Evolutionary conservation across 2,888 invertebrate species (phyloP).

Genomic region (Agapostemon virescens): DNA sequence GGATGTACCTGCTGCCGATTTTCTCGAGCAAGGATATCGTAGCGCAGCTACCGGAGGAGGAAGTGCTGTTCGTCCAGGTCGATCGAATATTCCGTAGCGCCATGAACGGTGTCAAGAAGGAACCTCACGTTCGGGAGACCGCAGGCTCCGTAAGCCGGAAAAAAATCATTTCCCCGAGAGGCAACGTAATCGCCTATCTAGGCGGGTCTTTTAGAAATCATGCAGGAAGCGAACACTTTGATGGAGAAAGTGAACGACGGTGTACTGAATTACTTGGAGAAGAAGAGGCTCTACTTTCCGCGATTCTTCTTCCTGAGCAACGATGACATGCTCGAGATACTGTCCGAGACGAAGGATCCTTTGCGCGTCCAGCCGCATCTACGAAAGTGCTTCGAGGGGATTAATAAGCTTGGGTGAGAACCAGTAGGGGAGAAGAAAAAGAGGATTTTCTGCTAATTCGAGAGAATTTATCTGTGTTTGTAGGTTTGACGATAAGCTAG

Average conservation of each 20-base stretch:
- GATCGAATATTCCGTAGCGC: slow-evolving; percentile 86
- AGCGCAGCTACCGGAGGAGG: slow-evolving; percentile 92
- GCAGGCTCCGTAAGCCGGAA: slow-evolving; percentile 82
- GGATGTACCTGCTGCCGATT: slow-evolving; percentile 93
- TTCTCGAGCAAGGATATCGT: slow-evolving; percentile 93
- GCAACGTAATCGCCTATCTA: slow-evolving; percentile 38
- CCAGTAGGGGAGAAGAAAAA: neutral
- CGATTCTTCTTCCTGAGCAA: slow-evolving; percentile 95
- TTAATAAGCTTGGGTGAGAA: slow-evolving; percentile 84
- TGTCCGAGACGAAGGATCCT: slow-evolving; percentile 94
- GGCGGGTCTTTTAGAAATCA: slow-evolving; percentile 86
- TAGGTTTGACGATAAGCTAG: slow-evolving; percentile 85
- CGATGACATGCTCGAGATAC: slow-evolving; percentile 93
- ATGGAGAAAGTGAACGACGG: slow-evolving; percentile 92
- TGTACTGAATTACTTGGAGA: slow-evolving; percentile 90
- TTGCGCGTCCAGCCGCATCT: slow-evolving; percentile 91
- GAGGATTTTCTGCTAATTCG: neutral
- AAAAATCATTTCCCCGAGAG: neutral
- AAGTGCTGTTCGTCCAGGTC: slow-evolving; percentile 88
- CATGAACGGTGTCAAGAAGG: slow-evolving; percentile 84
- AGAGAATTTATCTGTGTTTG: neutral
- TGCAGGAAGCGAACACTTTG: slow-evolving; percentile 85
- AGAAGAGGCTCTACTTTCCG: slow-evolving; percentile 91
- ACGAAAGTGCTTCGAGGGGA: slow-evolving; percentile 94
- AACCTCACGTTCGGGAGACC: slow-evolving; percentile 85